These are phyloP conservation scores for Drosophila tani DNA, from an alignment of 1,140 invertebrate species.

Conservation along the genomic window DNA sequence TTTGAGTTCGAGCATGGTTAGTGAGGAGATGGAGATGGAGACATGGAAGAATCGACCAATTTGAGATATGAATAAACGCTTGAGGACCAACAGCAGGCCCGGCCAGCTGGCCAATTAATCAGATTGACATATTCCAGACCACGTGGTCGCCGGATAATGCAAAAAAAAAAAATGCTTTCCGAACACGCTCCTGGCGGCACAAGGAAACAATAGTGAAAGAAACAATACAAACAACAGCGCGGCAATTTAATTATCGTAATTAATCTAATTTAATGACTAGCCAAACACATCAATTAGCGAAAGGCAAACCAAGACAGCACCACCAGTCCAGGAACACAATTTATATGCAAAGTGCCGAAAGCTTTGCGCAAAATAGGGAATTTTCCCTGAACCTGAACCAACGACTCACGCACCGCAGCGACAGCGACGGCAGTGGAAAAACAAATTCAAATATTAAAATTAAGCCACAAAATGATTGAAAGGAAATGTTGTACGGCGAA, in stretches of 20 bases:
- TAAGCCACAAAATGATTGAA: conserved; percentile 84
- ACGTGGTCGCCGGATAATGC: conserved; percentile 8
- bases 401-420: conserved; percentile 33
- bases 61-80: conserved; percentile 45
- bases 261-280: conserved; percentile 84
- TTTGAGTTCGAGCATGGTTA: conserved; percentile 1
- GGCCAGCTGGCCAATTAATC: conserved; percentile 61
- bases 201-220: conserved; percentile 28
- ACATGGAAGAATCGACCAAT: conserved; percentile 11
- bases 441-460: conserved; percentile 84
- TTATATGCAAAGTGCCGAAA: conserved; percentile 78
- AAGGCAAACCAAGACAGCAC: conserved; percentile 28
- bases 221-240: conserved; percentile 31
- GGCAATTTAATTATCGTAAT: conserved; percentile 83
- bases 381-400: conserved; percentile 20
- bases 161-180: conserved; percentile 10
- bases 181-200: neutral
- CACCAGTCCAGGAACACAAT: conserved; percentile 57
- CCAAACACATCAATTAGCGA: conserved; percentile 83
- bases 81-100: conserved; percentile 39
- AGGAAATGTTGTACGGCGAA: conserved; percentile 63
- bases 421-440: conserved; percentile 38
- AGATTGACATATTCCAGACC: conserved; percentile 43
- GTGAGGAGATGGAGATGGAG: conserved; percentile 3
- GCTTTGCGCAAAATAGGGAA: conserved; percentile 54